phyloP scores from a whole-genome alignment of 2,888 invertebrate species.

The Pristionchus arcanus region DNA sequence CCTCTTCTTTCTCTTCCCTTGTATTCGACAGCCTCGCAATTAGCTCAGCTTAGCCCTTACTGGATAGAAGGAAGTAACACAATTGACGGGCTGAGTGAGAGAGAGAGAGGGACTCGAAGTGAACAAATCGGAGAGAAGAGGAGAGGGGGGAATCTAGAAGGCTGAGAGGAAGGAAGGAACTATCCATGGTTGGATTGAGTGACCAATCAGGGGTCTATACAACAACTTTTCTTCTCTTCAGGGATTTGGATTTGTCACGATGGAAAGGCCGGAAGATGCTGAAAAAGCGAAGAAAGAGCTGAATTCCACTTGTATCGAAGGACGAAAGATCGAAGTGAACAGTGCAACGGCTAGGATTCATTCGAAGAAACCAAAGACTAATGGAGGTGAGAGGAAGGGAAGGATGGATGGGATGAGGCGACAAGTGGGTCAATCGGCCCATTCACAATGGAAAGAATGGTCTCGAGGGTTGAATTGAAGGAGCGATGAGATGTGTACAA shows the following conservation, averaged over 20 bases:
- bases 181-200: slow-evolving; percentile 12
- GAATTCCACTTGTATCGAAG: slow-evolving; percentile 99
- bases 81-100: slow-evolving; percentile 47
- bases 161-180: slow-evolving; percentile 32
- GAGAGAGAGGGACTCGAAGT: slow-evolving; percentile 46
- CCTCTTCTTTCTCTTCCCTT: slow-evolving; percentile 2
- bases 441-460: slow-evolving; percentile 36
- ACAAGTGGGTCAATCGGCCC: slow-evolving; percentile 45
- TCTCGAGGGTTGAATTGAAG: slow-evolving; percentile 21
- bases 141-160: background rate
- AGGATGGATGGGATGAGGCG: background rate
- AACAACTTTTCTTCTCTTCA: slow-evolving; percentile 84
- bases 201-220: slow-evolving; percentile 36
- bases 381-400: slow-evolving; percentile 59
- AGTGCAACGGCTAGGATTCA: slow-evolving; percentile 99
- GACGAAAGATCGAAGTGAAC: slow-evolving; percentile 99
- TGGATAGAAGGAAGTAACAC: slow-evolving; percentile 49
- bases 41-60: slow-evolving; percentile 50
- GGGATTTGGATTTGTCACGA: slow-evolving; percentile 99
- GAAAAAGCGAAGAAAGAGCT: slow-evolving; percentile 99
- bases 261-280: slow-evolving; percentile 99
- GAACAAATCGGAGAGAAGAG: slow-evolving; percentile 1
- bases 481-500: background rate
- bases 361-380: slow-evolving; percentile 90
- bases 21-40: slow-evolving; percentile 20